These are phyloP conservation scores for Denticeps clupeoides DNA, from an alignment of 2,797 vertebrate species.

Conservation along the genomic window DNA sequence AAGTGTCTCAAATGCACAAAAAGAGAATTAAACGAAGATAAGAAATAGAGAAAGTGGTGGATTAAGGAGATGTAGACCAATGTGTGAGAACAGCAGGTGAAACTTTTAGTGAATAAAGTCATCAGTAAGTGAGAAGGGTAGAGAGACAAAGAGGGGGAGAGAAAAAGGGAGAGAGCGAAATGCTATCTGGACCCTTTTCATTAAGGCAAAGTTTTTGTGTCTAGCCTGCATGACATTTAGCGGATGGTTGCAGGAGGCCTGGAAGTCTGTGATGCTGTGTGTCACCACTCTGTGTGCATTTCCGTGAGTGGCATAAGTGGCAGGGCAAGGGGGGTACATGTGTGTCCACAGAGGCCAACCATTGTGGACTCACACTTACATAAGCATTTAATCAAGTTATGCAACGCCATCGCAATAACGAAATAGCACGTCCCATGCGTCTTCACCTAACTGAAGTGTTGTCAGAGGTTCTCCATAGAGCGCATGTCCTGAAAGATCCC, in stretches of 20 bases:
- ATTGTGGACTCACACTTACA: background rate
- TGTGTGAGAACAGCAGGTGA: too few relatives aligned
- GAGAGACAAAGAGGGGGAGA: conserved; percentile 14
- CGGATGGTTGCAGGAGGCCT: background rate
- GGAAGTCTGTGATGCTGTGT: too few relatives aligned
- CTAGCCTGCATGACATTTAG: background rate
- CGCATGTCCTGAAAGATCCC: too few relatives aligned
- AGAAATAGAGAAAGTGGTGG: too few relatives aligned
- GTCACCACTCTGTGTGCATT: too few relatives aligned
- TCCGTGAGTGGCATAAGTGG: background rate
- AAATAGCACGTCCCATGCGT: background rate
- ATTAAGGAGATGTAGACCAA: too few relatives aligned
- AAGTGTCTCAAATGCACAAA: too few relatives aligned
- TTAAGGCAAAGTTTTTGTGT: conserved; percentile 7
- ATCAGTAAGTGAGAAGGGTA: conserved; percentile 12
- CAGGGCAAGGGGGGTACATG: background rate
- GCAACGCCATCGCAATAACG: background rate
- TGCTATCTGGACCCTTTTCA: background rate
- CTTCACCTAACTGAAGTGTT: too few relatives aligned
- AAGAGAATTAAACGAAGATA: too few relatives aligned
- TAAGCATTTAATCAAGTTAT: background rate
- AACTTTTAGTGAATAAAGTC: too few relatives aligned
- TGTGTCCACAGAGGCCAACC: too few relatives aligned
- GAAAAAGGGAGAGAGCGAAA: conserved; percentile 5
- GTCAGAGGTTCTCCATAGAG: too few relatives aligned